Evolutionary conservation across 2,113 vertebrate genomes (phyloP).

Genomic region (Neolamprologus toae): DNA sequence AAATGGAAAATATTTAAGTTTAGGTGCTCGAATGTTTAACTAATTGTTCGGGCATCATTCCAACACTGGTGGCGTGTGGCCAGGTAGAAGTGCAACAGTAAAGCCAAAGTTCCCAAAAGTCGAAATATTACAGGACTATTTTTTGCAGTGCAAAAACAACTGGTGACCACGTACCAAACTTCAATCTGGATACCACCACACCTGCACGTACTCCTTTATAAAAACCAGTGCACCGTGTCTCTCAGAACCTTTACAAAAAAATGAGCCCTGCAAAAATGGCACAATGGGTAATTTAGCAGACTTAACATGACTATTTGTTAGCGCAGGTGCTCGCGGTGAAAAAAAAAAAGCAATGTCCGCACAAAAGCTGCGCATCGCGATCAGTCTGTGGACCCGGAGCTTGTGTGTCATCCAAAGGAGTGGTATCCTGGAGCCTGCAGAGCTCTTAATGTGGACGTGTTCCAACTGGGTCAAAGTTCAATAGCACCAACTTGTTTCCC

Average conservation of each 20-base stretch:
- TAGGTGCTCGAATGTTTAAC: neutral
- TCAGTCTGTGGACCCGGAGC: neutral
- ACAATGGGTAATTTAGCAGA: neutral
- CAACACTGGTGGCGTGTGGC: neutral
- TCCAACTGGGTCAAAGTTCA: constrained; percentile 29
- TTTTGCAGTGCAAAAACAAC: neutral
- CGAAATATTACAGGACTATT: neutral
- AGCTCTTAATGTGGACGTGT: neutral
- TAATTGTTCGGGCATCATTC: neutral
- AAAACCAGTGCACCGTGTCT: neutral
- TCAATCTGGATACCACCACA: neutral
- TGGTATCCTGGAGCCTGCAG: neutral
- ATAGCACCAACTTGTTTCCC: constrained; percentile 31
- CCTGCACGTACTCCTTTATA: neutral
- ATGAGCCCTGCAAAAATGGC: neutral
- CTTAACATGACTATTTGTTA: neutral
- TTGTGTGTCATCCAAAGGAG: neutral
- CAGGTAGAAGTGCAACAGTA: constrained; percentile 19
- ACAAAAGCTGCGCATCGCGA: neutral
- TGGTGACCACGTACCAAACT: neutral
- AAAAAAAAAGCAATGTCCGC: neutral
- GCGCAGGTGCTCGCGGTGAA: constrained; percentile 6
- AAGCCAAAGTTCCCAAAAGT: neutral
- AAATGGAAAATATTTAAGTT: neutral
- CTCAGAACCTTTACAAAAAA: neutral